Evolutionary conservation across 2,888 invertebrate species (phyloP).

Genomic region (Leptopilina myrica): DNA sequence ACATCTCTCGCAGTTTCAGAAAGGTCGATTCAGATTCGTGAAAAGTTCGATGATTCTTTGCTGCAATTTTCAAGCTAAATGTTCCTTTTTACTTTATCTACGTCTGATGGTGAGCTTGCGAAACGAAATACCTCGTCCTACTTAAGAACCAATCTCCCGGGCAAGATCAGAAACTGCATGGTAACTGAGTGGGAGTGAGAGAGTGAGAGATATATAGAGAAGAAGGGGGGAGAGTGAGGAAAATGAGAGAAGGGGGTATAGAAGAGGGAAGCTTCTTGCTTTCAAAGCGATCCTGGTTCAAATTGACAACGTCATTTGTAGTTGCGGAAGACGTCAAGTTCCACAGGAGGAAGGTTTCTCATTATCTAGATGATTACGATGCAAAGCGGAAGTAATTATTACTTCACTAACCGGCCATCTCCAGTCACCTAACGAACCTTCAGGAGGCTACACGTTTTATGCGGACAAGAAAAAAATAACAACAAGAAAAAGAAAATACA

Average conservation of each 20-base stretch:
- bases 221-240: too few relatives aligned
- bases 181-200: neutral
- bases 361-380: constrained; percentile 31
- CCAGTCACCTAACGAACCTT: constrained; percentile 3
- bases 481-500: neutral
- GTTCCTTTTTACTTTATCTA: constrained; percentile 3
- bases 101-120: constrained; percentile 5
- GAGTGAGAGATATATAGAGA: too few relatives aligned
- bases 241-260: neutral
- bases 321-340: constrained; percentile 34
- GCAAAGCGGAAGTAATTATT: constrained; percentile 35
- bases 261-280: constrained; percentile 7
- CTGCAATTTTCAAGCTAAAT: constrained; percentile 21
- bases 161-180: constrained; percentile 32
- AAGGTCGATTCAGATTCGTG: constrained; percentile 14
- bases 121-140: constrained; percentile 27
- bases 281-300: constrained; percentile 30
- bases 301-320: constrained; percentile 38
- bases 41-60: constrained; percentile 23
- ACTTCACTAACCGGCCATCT: constrained; percentile 19
- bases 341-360: constrained; percentile 26
- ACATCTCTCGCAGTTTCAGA: neutral
- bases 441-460: neutral
- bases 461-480: neutral
- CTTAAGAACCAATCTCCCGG: constrained; percentile 36